A percentile compares a stretch with the other conserved stretches of the same genome.
Conservation (phyloP, 1,140 invertebrate genomes). For the Bombus fervidus region DNA sequence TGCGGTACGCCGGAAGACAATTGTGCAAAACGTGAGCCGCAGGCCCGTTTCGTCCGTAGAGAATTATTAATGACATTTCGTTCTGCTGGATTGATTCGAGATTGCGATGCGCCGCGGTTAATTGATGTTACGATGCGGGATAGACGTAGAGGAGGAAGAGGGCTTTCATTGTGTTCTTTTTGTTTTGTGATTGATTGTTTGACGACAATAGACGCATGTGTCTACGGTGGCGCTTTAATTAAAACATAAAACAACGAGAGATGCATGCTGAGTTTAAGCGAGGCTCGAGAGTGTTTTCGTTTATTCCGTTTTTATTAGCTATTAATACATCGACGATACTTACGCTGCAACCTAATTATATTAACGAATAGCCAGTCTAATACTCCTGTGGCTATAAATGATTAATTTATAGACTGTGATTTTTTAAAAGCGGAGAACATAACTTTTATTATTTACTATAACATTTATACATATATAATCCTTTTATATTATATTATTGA, state of each 20-base stretch:
- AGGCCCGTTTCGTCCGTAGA: neutral
- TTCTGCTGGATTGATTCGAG: slow-evolving; percentile 8
- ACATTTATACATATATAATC: too few relatives aligned
- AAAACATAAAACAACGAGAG: slow-evolving; percentile 9
- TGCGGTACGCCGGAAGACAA: slow-evolving; percentile 35
- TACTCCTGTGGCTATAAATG: neutral
- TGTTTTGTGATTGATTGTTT: slow-evolving; percentile 15
- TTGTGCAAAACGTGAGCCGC: slow-evolving; percentile 22
- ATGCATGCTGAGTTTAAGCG: neutral
- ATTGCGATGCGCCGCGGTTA: slow-evolving; percentile 13
- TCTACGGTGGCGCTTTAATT: neutral
- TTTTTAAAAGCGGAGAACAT: neutral
- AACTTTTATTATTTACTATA: neutral
- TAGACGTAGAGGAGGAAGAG: too few relatives aligned
- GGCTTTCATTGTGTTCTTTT: neutral
- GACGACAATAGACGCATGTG: neutral
- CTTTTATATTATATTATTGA: neutral
- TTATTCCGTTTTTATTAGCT: neutral
- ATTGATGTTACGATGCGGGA: neutral
- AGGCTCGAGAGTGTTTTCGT: neutral
- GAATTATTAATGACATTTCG: slow-evolving; percentile 35
- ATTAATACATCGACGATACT: neutral
- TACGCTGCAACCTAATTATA: neutral
- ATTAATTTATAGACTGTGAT: neutral
- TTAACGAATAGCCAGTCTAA: slow-evolving; percentile 2